Conservation (phyloP, 2,113 vertebrate species). For the Pao palembangensis region DNA sequence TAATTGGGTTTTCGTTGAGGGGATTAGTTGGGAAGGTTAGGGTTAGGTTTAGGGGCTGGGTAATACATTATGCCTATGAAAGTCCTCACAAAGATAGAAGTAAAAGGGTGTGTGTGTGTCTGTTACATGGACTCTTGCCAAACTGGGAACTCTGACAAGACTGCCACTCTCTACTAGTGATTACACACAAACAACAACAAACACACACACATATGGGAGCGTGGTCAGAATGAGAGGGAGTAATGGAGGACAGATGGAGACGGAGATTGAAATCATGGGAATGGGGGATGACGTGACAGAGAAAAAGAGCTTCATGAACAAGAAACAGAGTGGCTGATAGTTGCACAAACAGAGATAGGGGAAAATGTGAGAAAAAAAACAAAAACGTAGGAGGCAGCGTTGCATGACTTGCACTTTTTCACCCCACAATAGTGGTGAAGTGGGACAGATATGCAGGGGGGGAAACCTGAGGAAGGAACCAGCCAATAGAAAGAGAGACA, state of each 20-base stretch:
- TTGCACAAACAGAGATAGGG: conserved; percentile 31
- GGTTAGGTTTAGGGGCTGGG: too few species aligned
- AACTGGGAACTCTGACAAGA: conserved; percentile 56
- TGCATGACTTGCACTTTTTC: conserved; percentile 75
- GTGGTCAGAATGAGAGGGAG: conserved; percentile 30
- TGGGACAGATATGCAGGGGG: conserved; percentile 9
- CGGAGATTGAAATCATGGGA: conserved; percentile 19
- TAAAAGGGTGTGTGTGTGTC: too few species aligned
- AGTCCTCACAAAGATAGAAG: too few species aligned
- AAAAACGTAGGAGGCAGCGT: conserved; percentile 52
- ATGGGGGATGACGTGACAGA: conserved; percentile 22
- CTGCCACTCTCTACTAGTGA: conserved; percentile 34
- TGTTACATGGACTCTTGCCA: conserved; percentile 23
- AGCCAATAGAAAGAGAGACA: neutral
- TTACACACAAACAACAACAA: conserved; percentile 31
- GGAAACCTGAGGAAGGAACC: neutral
- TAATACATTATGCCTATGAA: too few species aligned
- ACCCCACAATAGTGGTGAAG: conserved; percentile 36
- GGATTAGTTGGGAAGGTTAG: too few species aligned
- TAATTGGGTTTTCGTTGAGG: too few species aligned
- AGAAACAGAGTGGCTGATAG: conserved; percentile 14
- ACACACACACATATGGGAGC: conserved; percentile 19
- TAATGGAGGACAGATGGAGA: conserved; percentile 49
- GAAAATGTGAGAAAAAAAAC: conserved; percentile 45
- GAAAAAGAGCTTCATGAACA: conserved; percentile 5